These are phyloP conservation scores for Gallinago jamesoni DNA, from an alignment of 2,113 vertebrate genomes.

Conservation along the genomic window DNA sequence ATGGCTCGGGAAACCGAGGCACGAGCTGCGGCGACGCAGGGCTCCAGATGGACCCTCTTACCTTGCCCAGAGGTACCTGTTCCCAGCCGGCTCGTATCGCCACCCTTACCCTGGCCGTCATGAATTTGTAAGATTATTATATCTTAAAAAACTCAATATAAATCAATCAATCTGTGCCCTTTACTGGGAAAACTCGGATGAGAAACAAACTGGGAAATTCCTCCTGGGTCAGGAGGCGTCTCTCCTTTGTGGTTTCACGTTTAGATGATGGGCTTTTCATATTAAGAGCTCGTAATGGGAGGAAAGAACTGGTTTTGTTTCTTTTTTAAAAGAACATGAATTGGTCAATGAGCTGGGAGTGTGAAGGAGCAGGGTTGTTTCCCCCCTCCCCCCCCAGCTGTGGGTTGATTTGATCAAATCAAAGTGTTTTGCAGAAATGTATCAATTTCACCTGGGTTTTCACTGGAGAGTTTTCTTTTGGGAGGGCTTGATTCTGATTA, in stretches of 20 bases:
- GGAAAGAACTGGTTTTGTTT: not conserved
- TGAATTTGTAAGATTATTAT: not conserved
- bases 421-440: not conserved
- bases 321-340: not conserved
- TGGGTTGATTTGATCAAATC: not conserved
- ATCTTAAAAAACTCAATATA: not conserved
- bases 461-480: not conserved
- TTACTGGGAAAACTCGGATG: not conserved
- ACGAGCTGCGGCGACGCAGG: rapidly evolving
- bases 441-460: not conserved
- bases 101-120: rapidly evolving
- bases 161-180: not conserved
- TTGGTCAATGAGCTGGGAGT: not conserved
- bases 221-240: not conserved
- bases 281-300: too few relatives aligned
- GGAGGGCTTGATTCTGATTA: not conserved
- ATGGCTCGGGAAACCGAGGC: not conserved
- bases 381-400: too few relatives aligned
- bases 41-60: not conserved
- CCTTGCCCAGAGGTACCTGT: not conserved
- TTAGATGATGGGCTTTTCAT: not conserved
- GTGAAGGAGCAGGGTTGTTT: not conserved
- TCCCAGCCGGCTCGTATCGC: rapidly evolving
- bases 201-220: not conserved
- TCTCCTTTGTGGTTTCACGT: not conserved